Base-by-base conservation (phyloP, 37 sponge, comb jelly and placozoan genomes). In the Haliclona indistincta region DNA sequence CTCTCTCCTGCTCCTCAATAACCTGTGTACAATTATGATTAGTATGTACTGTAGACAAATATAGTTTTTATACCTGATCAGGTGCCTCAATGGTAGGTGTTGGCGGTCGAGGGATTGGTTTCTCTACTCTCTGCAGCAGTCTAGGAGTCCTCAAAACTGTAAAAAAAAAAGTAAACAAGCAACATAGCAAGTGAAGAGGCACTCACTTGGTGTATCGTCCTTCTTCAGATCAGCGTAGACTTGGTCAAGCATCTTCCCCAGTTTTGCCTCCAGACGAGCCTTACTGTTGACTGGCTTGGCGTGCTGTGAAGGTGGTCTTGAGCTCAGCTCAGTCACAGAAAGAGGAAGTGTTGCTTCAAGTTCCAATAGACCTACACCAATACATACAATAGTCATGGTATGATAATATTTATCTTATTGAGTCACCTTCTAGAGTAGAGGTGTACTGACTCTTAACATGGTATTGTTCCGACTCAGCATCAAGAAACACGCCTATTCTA, bases 91-190 rank as follows among this genome's bases (percentile, higher is more conserved):
- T 74, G 26, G 87, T 91, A 25, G 98, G 98, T 17, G 98, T 97
- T 34, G 98, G 92, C 35, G 98, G 98, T 30, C 98, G 88, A 39
- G 98, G 95, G 32, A 80, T 64, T 19, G 89, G 92, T 73, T 94
- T 91, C 63, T 87, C 98, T 39, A 97, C 88, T 28, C 69, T 81
- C 85, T 94, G 86, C 37, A 97, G 79, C 47, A 90, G 70, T 0
- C 98, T 63, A 33, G 91, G 79, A 5, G 95, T 92, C 71, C 84
- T 91, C 8, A n/a, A 60, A 10, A 20, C 15, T 20, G 32, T 60
- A 60, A 20, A 60, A 60, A 28, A n/a, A 60, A 60, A 7, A 60
- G 15, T 60, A 20, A 8, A 29, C 63, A 60, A 66, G 43, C 42
- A 66, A 36, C 17, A 17, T n/a, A 19, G 29, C 37, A 66, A 39